Base-by-base conservation (phyloP, 2,888 invertebrate genomes). In the Pachymerium ferrugineum region DNA sequence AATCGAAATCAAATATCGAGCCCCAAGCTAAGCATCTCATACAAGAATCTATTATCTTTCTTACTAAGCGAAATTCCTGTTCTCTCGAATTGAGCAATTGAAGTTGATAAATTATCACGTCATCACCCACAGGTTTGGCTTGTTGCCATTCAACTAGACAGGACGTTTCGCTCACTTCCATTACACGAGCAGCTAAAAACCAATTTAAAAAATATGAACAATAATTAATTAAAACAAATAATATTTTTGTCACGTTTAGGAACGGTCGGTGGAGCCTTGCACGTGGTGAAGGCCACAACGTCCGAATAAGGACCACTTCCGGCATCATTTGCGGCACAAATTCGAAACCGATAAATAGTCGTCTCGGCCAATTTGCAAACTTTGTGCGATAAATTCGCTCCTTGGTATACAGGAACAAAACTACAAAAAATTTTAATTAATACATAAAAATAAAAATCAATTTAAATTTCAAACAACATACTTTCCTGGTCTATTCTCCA, bases 281-380 rank as follows among this genome's bases (percentile, higher is more conserved):
- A 86, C 35, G 96, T 96, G 78, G 85, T 85, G 82, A 90, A 93
- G 74, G 86, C 84, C 81, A 88, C 87, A 72, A 89, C 86, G 75
- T 86, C 86, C 4, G 92, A 91, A 85, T 89, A 93, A 35, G 88
- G 88, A 19, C 94, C 94, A 78, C 89, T 88, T 12, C 94, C 94
- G 75, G 92, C 93, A 82, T 91, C 92, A 81, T 92, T 93, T 78
- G 89, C 88, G 71, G 93, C 93, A 78, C 89, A 90, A 80, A 96
- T 91, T 78, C 94, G 88, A 86, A 96, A 94, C 80, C 87, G 87
- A 84, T 95, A 95, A 74, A 86, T 84, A 14, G 89, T 91, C 79
- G 89, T 87, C 83, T 96, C 96, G 79, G 89, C 88, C 79, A 95
- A 84, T 81, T 92, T 90, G 82, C 90, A 91, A 76, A 93, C 90